These are phyloP conservation scores for Blastobasis lacticolella DNA, from an alignment of 2,888 invertebrate species.

Conservation along the genomic window DNA sequence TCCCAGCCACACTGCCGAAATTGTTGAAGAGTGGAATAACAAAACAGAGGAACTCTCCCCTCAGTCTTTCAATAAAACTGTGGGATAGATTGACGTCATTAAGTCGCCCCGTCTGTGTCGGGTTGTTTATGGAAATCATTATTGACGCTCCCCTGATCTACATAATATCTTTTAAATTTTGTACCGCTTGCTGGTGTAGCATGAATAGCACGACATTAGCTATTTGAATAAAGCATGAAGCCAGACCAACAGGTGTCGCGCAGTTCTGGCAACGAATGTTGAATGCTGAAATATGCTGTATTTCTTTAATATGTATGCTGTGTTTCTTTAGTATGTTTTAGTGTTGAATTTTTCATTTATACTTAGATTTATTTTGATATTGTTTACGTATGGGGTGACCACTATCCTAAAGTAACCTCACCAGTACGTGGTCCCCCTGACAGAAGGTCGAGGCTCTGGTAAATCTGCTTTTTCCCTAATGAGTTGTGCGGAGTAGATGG, in stretches of 20 bases:
- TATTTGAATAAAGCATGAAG: not conserved
- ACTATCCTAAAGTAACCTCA: too few species aligned
- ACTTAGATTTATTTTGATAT: too few species aligned
- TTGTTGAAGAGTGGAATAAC: not conserved
- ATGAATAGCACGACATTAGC: not conserved
- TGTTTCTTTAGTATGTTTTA: too few species aligned
- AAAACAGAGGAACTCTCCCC: not conserved
- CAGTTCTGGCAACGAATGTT: not conserved
- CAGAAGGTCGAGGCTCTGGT: too few species aligned
- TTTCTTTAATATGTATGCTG: too few species aligned
- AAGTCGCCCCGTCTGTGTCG: not conserved
- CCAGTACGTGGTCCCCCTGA: too few species aligned
- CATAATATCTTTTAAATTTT: not conserved
- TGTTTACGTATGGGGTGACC: too few species aligned
- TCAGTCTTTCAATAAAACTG: not conserved
- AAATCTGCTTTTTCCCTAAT: too few species aligned
- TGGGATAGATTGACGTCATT: constrained; percentile 2
- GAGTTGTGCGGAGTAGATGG: too few species aligned
- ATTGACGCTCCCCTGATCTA: not conserved
- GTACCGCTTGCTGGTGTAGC: not conserved
- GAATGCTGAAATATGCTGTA: not conserved
- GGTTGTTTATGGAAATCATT: constrained; percentile 1
- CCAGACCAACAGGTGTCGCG: not conserved
- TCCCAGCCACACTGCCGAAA: too few species aligned
- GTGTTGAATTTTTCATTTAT: too few species aligned